Evolutionary conservation across 1,140 invertebrate genomes (phyloP).

Genomic region (Ruditapes philippinarum): DNA sequence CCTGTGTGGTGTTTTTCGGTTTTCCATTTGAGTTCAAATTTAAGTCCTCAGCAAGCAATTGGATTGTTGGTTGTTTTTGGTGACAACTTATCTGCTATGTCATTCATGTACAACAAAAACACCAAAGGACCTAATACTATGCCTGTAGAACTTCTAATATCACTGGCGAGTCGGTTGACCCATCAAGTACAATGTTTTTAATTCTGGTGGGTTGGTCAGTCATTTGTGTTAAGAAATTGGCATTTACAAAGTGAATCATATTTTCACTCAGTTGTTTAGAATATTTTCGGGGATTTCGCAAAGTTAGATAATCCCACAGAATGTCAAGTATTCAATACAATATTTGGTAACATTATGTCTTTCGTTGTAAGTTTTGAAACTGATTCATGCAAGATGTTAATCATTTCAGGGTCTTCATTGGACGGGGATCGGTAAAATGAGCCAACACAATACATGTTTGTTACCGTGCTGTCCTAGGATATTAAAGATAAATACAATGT

Average conservation of each 20-base stretch:
- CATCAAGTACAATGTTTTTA: not conserved
- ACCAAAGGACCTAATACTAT: not conserved
- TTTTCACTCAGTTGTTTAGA: not conserved
- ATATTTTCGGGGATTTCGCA: not conserved
- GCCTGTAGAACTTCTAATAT: not conserved
- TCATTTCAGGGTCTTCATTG: slow-evolving; percentile 5
- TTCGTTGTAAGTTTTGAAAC: slow-evolving; percentile 34
- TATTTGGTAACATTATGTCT: slow-evolving; percentile 23
- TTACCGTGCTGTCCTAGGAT: no score
- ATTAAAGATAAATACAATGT: no score
- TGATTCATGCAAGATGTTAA: slow-evolving; percentile 31
- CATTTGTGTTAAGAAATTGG: slow-evolving; percentile 24
- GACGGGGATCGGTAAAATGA: slow-evolving; percentile 2
- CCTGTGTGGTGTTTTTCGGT: no score
- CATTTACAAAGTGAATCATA: slow-evolving; percentile 27
- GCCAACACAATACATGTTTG: no score
- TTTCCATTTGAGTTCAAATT: no score
- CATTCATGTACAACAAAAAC: no score
- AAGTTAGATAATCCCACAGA: slow-evolving; percentile 89
- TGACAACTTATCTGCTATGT: no score
- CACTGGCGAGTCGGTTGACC: no score
- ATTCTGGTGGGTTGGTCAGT: not conserved
- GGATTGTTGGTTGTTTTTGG: no score
- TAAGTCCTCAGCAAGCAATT: no score
- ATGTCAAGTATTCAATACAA: slow-evolving; percentile 28